These are phyloP conservation scores for Halcyon badia DNA, from an alignment of 2,797 vertebrate genomes.

Conservation along the genomic window DNA sequence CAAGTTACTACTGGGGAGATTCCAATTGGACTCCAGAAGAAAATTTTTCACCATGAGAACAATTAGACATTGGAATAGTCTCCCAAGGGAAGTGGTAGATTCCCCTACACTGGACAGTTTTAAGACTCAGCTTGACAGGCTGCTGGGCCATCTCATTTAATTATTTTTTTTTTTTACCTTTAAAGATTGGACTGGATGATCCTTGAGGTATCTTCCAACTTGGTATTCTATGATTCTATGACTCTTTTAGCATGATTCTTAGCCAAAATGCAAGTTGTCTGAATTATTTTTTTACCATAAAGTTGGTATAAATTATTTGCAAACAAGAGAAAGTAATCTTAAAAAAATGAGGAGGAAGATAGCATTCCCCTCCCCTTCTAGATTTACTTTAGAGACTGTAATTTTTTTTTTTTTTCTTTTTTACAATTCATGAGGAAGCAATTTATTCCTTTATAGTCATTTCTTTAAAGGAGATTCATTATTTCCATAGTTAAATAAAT, in stretches of 20 bases:
- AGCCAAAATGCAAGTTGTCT: not conserved
- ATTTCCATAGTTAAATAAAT: slow-evolving; percentile 58
- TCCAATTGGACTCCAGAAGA: too few species aligned
- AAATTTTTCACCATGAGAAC: too few species aligned
- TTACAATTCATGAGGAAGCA: slow-evolving; percentile 13
- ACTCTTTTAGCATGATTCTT: not conserved
- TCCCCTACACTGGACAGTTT: too few species aligned
- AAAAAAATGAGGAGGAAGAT: not conserved
- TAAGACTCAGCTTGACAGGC: too few species aligned
- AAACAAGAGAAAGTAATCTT: not conserved
- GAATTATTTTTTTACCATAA: not conserved
- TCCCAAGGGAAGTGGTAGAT: too few species aligned
- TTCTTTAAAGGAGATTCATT: slow-evolving; percentile 63
- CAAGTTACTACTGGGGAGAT: too few species aligned
- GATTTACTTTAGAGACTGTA: not conserved
- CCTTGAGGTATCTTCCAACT: too few species aligned
- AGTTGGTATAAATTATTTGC: not conserved
- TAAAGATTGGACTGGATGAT: too few species aligned
- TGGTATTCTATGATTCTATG: too few species aligned
- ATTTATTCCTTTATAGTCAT: slow-evolving; percentile 2
- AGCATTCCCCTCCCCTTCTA: not conserved
- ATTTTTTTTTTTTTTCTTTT: not conserved
- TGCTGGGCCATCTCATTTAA: too few species aligned
- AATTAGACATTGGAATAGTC: too few species aligned
- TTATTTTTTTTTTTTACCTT: too few species aligned